These are phyloP conservation scores for Perizoma flavofasciatum DNA, from an alignment of 2,888 invertebrate genomes.

Conservation along the genomic window DNA sequence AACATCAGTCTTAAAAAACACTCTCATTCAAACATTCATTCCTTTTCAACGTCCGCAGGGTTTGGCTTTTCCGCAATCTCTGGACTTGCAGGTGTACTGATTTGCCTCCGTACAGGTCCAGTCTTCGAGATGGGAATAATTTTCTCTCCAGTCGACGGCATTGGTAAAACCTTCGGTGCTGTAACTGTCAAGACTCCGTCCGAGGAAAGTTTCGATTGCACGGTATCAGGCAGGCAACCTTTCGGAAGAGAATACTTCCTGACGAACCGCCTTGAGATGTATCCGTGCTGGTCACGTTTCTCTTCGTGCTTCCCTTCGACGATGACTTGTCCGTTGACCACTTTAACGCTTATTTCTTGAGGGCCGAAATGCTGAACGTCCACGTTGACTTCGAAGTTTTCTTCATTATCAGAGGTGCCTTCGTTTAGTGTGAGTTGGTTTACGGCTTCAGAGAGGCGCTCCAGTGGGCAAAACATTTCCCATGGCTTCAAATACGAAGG, in stretches of 20 bases:
- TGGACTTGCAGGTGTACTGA: constrained; percentile 15
- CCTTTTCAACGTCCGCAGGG: too few species aligned
- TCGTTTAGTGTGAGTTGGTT: constrained; percentile 70
- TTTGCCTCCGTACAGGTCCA: constrained; percentile 77
- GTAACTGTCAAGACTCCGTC: constrained; percentile 90
- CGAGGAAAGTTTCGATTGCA: constrained; percentile 88
- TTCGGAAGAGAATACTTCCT: constrained; percentile 89
- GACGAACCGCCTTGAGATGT: constrained; percentile 88
- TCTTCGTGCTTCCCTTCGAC: constrained; percentile 92
- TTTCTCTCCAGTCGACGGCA: constrained; percentile 78
- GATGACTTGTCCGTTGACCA: constrained; percentile 86
- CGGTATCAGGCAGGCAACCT: constrained; percentile 88
- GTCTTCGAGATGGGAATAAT: constrained; percentile 85
- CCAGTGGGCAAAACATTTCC: constrained; percentile 56
- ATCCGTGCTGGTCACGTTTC: constrained; percentile 88
- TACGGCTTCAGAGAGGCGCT: constrained; percentile 60
- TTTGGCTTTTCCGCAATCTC: too few species aligned
- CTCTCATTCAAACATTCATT: too few species aligned
- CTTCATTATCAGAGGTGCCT: constrained; percentile 64
- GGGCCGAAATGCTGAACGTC: constrained; percentile 92
- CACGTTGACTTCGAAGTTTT: constrained; percentile 87
- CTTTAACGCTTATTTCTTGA: constrained; percentile 90
- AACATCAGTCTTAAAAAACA: constrained; percentile 21
- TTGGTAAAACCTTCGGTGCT: constrained; percentile 83
- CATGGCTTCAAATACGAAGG: constrained; percentile 49